phyloP scores from a whole-genome alignment of 2,113 vertebrate genomes.

The Todiramphus saurophagus region DNA sequence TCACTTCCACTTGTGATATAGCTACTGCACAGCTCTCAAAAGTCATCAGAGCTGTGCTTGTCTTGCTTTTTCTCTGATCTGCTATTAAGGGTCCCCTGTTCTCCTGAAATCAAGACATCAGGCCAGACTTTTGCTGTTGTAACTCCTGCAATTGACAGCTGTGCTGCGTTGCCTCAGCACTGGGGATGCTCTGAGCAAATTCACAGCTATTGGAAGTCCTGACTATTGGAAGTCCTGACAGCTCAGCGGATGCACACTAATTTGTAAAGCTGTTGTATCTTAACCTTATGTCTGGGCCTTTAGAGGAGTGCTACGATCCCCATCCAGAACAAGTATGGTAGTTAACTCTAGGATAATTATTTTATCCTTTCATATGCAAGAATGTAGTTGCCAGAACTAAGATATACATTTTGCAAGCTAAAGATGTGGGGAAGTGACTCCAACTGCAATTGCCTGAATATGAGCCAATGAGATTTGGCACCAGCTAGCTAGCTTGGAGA shows the following conservation, averaged over 20 bases:
- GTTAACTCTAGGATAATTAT: background rate
- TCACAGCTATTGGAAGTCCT: background rate
- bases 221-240: background rate
- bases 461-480: background rate
- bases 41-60: rapidly evolving
- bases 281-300: background rate
- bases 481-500: background rate
- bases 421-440: background rate
- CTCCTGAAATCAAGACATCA: background rate
- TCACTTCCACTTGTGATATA: background rate
- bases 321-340: background rate
- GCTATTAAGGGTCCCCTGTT: background rate
- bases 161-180: background rate
- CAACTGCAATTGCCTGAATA: background rate
- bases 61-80: background rate
- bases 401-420: background rate
- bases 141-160: background rate
- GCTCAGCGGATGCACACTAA: background rate
- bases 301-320: background rate
- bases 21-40: background rate
- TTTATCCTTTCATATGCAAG: background rate
- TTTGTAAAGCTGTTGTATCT: background rate
- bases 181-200: background rate
- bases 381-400: background rate
- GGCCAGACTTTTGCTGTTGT: background rate